phyloP scores from a whole-genome alignment of 1,140 invertebrate species.

The Mylabris phalerata region DNA sequence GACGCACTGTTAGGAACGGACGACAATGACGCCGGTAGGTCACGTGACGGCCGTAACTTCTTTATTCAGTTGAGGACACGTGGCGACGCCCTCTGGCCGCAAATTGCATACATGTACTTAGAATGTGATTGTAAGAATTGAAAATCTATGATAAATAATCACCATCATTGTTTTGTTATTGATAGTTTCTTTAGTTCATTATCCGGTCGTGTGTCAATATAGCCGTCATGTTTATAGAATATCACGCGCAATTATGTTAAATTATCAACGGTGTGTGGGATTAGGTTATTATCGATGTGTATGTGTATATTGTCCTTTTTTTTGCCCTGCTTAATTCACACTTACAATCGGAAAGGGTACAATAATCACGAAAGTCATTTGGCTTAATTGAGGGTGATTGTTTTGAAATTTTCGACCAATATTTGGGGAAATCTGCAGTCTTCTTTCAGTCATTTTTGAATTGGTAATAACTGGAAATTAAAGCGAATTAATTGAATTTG shows the following conservation, averaged over 20 bases:
- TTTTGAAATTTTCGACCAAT: no score
- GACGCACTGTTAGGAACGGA: slow-evolving; percentile 10
- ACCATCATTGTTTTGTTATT: slow-evolving; percentile 34
- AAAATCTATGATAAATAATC: neutral
- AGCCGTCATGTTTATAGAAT: slow-evolving; percentile 34
- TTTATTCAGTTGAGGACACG: slow-evolving; percentile 35
- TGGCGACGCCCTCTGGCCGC: slow-evolving; percentile 39
- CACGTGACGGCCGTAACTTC: slow-evolving; percentile 37
- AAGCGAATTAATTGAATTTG: no score
- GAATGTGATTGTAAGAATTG: slow-evolving; percentile 19
- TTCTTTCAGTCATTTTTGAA: no score
- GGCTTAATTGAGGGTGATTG: no score
- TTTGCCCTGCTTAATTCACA: no score
- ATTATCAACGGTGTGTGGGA: slow-evolving; percentile 28
- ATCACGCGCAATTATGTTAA: slow-evolving; percentile 33
- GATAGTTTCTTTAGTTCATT: slow-evolving; percentile 40
- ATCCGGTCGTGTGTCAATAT: slow-evolving; percentile 35
- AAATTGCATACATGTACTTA: slow-evolving; percentile 33
- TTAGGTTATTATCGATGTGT: slow-evolving; percentile 7
- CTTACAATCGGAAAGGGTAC: no score
- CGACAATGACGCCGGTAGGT: slow-evolving; percentile 12
- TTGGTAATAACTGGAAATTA: no score
- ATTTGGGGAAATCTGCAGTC: no score
- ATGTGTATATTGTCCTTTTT: neutral
- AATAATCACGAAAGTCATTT: no score